Evolutionary conservation across 2,888 invertebrate species (phyloP), one percentile per base, ranked within the genome.

Genomic region (Lucinisca nassula): DNA sequence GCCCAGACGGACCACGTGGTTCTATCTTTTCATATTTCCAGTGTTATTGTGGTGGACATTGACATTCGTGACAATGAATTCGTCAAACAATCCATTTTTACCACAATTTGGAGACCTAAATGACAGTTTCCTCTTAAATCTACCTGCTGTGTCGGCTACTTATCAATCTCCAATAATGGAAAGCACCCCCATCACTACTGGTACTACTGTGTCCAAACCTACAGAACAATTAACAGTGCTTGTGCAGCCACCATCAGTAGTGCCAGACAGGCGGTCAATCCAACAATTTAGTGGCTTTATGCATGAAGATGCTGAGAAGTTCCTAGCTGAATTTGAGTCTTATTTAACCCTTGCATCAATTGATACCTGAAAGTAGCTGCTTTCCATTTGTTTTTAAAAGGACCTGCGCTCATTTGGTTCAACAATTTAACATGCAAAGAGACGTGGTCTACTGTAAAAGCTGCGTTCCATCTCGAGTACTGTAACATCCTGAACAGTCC

Each of bases 261-360:
- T 61, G 27, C 61, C 30, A 21, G 61, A 61, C 61, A 61, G 61
- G 17, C 27, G 17, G 8, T 10, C 30, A 1, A 61, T 61, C 8
- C 30, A 24, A 8, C 61, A 32, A 21, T 72, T 72, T 30, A 72
- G 72, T 72, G 72, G 72, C 10, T 72, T 38, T 72, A 72, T 72
- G 72, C 72, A 72, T 21, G 38, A 72, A 38, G 72, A 72, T 24
- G 37, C 72, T n/a, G 27, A 38, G 38, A 72, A 72, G 37, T 72
- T 72, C 21, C 27, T 72, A 10, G 72, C 72, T n/a, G 72, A 72
- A 72, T 72, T 72, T 72, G 72, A 72, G 6, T 72, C 38, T 6
- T 72, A 72, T 37, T 38, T 72, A 14, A 58, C 67, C 30, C 6
- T 61, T 10, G 61, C 61, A 1, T 24, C 61, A 6, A 61, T 61